Evolutionary conservation across 2,113 vertebrate genomes (phyloP).

Genomic region (Notothenia coriiceps): DNA sequence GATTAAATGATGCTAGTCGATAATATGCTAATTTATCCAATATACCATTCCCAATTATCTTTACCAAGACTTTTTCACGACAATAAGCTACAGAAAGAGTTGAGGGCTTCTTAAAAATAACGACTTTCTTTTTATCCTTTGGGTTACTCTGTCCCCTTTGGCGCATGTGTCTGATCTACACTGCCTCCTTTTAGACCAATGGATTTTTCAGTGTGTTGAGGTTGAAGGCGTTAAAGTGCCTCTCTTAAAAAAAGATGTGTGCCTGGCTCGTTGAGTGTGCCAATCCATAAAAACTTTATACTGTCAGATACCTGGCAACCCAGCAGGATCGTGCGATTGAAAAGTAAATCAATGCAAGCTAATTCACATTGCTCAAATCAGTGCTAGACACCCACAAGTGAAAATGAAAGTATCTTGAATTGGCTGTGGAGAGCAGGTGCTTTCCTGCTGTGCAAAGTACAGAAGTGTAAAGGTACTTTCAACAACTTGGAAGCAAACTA

Average conservation of each 20-base stretch:
- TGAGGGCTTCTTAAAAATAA: background rate
- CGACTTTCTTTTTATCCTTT: too few relatives aligned
- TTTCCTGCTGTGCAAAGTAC: slow-evolving; percentile 1
- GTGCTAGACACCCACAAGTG: slow-evolving; percentile 8
- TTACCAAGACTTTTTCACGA: background rate
- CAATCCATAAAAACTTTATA: slow-evolving; percentile 12
- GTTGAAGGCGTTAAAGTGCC: background rate
- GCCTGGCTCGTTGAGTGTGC: background rate
- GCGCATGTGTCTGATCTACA: background rate
- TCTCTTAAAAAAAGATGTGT: slow-evolving; percentile 2
- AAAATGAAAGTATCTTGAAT: slow-evolving; percentile 8
- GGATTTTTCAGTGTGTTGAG: slow-evolving; percentile 22
- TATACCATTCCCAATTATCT: too few relatives aligned
- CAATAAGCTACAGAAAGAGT: background rate
- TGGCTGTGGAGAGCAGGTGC: background rate
- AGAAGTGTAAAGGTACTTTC: slow-evolving; percentile 3
- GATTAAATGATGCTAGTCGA: background rate
- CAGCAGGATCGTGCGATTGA: slow-evolving; percentile 4
- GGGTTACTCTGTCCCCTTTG: too few relatives aligned
- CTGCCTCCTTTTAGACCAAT: background rate
- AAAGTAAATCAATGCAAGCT: slow-evolving; percentile 28
- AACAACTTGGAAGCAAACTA: background rate
- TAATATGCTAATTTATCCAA: too few relatives aligned
- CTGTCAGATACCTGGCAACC: slow-evolving; percentile 34
- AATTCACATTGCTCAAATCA: slow-evolving; percentile 10